These are phyloP conservation scores for Eclectus roratus DNA, from an alignment of 2,113 vertebrate species.

Conservation along the genomic window DNA sequence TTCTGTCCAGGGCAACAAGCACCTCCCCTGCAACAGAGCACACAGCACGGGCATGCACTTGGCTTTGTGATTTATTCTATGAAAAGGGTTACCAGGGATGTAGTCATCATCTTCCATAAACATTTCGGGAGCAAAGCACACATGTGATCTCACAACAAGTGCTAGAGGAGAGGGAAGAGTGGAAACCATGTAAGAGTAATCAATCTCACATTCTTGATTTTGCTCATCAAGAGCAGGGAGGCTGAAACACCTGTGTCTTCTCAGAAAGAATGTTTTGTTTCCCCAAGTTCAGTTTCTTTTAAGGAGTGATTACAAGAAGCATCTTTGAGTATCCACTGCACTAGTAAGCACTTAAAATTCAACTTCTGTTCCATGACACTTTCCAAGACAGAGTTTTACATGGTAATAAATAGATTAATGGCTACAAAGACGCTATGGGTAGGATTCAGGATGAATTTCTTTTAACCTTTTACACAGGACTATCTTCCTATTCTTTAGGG, in stretches of 20 bases:
- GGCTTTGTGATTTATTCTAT: not conserved
- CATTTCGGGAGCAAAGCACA: not conserved
- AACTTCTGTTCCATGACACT: not conserved
- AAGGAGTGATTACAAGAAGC: not conserved
- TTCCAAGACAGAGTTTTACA: not conserved
- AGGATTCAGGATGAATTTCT: not conserved
- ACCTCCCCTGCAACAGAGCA: not conserved
- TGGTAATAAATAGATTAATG: not conserved
- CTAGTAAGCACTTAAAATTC: not conserved
- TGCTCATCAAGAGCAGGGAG: not conserved
- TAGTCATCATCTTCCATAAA: slow-evolving; percentile 34
- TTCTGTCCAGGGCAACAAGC: not conserved
- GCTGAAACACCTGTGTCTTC: not conserved
- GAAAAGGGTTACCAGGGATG: slow-evolving; percentile 17
- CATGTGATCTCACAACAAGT: not conserved
- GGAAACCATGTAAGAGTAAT: not conserved
- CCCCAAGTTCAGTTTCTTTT: not conserved
- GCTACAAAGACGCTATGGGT: not conserved
- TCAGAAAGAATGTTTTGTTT: not conserved
- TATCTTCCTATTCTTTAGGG: not conserved
- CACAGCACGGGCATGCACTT: not conserved
- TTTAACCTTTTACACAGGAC: not conserved
- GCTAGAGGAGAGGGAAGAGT: not conserved
- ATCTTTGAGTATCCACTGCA: not conserved
- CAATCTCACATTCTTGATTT: not conserved